Base-by-base conservation (phyloP, 2,888 invertebrate genomes). In the Laothoe populi region DNA sequence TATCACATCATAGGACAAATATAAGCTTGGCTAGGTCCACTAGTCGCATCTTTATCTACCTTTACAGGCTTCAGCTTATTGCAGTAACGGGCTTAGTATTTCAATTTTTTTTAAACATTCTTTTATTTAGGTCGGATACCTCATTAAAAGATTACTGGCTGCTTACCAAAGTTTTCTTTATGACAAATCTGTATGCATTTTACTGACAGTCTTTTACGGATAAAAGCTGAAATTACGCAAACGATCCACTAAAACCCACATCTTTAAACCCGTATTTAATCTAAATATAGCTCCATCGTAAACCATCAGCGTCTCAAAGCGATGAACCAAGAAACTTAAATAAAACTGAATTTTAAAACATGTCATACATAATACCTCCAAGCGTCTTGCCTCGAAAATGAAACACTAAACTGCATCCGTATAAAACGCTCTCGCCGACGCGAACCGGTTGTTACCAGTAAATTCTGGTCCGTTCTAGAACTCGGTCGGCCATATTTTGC, bases 401-500 rank as follows among this genome's bases (percentile, higher is more conserved):
- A 35, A 53, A 53, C 31, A 53, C 53, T 31, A 53, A 53, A 53
- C 31, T 53, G 53, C 53, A 53, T 53, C 48, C 53, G 31, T 11
- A 53, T 16, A 53, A 48, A 49, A 49, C 63, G 58, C 11, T 42
- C 38, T 23, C 19, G 62, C 67, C 62, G 60, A 67, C 65, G 67
- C 62, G 65, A 71, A 75, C 73, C 69, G 71, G 71, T 74, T 74
- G 75, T 70, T 71, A 70, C 72, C 68, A 75, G 76, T 78, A 75
- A 79, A 78, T 81, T 77, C 75, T 65, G 60, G 68, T 65, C 70
- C 65, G 70, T 69, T 71, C 67, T 64, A 63, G 70, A 69, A 67
- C 66, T 64, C 59, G 24, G 60, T 57, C 38, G 46, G 71, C 73
- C 77, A 82, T 86, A 87, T 83, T 81, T 86, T 68, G 79, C 73